Conservation (phyloP, 2,113 vertebrate species). For the Asarcornis scutulata region DNA sequence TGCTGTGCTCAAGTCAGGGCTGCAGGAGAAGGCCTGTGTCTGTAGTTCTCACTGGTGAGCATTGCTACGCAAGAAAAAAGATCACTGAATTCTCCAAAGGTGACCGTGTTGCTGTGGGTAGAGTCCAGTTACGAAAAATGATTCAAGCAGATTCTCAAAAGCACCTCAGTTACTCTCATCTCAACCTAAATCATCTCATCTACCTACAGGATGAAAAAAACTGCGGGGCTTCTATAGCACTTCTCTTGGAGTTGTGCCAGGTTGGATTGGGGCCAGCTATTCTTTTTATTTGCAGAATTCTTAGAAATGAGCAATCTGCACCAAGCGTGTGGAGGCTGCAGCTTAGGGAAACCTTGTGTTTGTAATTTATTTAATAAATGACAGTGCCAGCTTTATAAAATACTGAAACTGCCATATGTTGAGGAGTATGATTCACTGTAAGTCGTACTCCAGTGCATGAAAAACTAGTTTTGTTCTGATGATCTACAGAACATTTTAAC, state of each 20-base stretch:
- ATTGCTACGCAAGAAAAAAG: neutral
- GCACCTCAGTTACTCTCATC: neutral
- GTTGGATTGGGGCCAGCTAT: constrained; percentile 25
- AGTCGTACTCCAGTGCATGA: neutral
- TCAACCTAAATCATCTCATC: neutral
- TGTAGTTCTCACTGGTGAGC: neutral
- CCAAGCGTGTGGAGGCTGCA: neutral
- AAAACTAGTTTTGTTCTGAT: neutral
- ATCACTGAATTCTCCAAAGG: neutral
- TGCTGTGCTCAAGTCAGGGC: neutral
- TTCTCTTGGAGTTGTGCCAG: constrained; percentile 8
- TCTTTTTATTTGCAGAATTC: constrained; percentile 22
- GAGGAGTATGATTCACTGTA: neutral
- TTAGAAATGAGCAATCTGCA: neutral
- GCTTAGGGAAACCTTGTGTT: neutral
- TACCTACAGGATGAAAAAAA: neutral
- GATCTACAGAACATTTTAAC: neutral
- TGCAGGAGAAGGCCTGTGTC: neutral
- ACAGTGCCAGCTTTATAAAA: neutral
- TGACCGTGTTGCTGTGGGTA: neutral
- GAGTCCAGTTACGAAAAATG: neutral
- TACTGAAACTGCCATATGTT: neutral
- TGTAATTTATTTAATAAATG: neutral
- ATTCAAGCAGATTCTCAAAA: neutral
- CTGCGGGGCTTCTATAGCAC: neutral